phyloP scores from a whole-genome alignment of 1,140 invertebrate genomes.

The Nebria ingens region DNA sequence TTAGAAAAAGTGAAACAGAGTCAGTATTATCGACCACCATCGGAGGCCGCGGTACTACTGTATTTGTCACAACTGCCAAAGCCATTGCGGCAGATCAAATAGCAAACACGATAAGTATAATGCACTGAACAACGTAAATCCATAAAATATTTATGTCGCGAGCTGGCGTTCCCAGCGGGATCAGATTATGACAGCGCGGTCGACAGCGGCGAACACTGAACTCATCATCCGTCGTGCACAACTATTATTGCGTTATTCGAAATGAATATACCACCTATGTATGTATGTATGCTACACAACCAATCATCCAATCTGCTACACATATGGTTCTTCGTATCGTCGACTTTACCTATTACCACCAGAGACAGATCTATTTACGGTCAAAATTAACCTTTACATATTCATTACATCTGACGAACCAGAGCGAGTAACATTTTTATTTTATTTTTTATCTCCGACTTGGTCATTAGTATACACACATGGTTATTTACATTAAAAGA shows the following conservation, averaged over 20 bases:
- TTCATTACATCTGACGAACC: neutral
- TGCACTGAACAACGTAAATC: slow-evolving; percentile 35
- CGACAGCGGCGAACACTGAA: neutral
- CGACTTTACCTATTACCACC: too few relatives aligned
- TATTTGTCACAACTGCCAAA: slow-evolving; percentile 4
- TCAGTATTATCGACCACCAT: neutral
- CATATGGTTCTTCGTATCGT: too few relatives aligned
- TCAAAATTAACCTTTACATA: neutral
- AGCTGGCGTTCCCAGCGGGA: slow-evolving; percentile 23
- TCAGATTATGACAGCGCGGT: slow-evolving; percentile 32
- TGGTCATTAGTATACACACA: too few relatives aligned
- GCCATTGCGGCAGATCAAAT: slow-evolving; percentile 29
- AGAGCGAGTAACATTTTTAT: too few relatives aligned
- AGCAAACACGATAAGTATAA: slow-evolving; percentile 35
- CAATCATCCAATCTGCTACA: too few relatives aligned
- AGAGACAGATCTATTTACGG: neutral
- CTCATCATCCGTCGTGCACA: too few relatives aligned
- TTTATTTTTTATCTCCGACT: too few relatives aligned
- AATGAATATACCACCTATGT: neutral
- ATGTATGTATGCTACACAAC: slow-evolving; percentile 8
- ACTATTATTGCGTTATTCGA: too few relatives aligned
- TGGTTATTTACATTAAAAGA: too few relatives aligned
- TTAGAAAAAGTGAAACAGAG: neutral
- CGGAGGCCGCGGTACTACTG: neutral
- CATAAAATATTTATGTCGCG: slow-evolving; percentile 34